phyloP scores from a whole-genome alignment of 2,797 vertebrate species.

The Xenentodon cancila region DNA sequence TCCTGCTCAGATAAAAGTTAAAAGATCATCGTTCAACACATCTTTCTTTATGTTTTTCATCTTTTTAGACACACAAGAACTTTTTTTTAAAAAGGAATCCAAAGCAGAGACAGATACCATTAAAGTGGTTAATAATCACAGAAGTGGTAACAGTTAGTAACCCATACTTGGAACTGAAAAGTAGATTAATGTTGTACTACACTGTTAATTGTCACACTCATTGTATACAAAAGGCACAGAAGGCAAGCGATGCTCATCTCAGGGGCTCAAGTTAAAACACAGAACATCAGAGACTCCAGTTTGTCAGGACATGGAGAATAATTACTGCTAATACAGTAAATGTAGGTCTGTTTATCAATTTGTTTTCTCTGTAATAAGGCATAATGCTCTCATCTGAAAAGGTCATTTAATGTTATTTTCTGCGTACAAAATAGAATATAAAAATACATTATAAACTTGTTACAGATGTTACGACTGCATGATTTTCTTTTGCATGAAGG shows the following conservation, averaged over 20 bases:
- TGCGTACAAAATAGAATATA: conserved; percentile 87
- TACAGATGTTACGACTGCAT: conserved; percentile 79
- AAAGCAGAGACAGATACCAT: conserved; percentile 81
- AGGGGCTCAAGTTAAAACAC: conserved; percentile 72
- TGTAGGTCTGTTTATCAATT: conserved; percentile 50
- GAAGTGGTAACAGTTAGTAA: conserved; percentile 83
- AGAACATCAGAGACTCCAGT: conserved; percentile 64
- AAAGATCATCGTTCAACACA: conserved; percentile 71
- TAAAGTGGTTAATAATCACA: conserved; percentile 83
- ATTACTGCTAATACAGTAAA: conserved; percentile 40
- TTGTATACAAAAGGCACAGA: conserved; percentile 79
- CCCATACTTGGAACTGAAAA: conserved; percentile 74
- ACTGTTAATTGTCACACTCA: conserved; percentile 77
- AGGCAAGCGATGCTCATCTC: conserved; percentile 77
- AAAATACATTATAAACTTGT: conserved; percentile 87
- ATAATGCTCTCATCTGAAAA: conserved; percentile 80
- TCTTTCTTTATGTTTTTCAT: conserved; percentile 38
- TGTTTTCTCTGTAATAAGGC: conserved; percentile 77
- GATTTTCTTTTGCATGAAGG: conserved; percentile 61
- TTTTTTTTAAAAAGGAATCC: conserved; percentile 62
- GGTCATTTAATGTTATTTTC: conserved; percentile 84
- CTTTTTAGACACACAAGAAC: conserved; percentile 67
- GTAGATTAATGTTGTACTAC: conserved; percentile 80
- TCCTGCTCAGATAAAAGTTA: conserved; percentile 79
- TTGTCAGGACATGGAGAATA: conserved; percentile 56